Evolutionary conservation across 1,140 invertebrate genomes (phyloP).

Genomic region (Saccostrea cuccullata): DNA sequence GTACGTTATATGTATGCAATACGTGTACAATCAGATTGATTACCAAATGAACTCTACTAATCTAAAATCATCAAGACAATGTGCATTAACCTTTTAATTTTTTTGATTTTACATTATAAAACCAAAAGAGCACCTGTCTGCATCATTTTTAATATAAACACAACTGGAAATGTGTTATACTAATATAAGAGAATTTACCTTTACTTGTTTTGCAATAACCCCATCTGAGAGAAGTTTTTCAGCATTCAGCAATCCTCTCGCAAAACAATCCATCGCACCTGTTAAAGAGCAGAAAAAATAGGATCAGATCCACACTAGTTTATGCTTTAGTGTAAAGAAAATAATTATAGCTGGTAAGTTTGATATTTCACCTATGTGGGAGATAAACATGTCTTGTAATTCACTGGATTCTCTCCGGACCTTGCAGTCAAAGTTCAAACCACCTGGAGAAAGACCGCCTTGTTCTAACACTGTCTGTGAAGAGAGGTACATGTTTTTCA

Average conservation of each 20-base stretch:
- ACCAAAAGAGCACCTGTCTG: too few relatives aligned
- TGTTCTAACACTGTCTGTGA: conserved; percentile 76
- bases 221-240: conserved; percentile 79
- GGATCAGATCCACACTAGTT: background rate
- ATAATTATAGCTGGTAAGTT: too few relatives aligned
- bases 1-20: too few relatives aligned
- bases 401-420: conserved; percentile 81
- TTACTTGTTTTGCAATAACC: conserved; percentile 68
- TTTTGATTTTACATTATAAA: too few relatives aligned
- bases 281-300: conserved; percentile 26
- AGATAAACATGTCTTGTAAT: conserved; percentile 81
- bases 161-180: too few relatives aligned
- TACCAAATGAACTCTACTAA: too few relatives aligned
- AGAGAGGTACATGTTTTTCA: conserved; percentile 13
- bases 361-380: conserved; percentile 79
- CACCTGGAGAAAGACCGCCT: conserved; percentile 82
- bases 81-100: too few relatives aligned
- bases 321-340: background rate
- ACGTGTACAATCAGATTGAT: too few relatives aligned
- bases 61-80: too few relatives aligned
- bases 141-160: too few relatives aligned
- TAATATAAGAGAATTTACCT: conserved; percentile 54
- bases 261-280: conserved; percentile 82
- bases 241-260: conserved; percentile 81
- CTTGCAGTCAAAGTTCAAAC: conserved; percentile 82